Base-by-base conservation (phyloP, 2,888 invertebrate species). In the Lithophane semibrunnea region DNA sequence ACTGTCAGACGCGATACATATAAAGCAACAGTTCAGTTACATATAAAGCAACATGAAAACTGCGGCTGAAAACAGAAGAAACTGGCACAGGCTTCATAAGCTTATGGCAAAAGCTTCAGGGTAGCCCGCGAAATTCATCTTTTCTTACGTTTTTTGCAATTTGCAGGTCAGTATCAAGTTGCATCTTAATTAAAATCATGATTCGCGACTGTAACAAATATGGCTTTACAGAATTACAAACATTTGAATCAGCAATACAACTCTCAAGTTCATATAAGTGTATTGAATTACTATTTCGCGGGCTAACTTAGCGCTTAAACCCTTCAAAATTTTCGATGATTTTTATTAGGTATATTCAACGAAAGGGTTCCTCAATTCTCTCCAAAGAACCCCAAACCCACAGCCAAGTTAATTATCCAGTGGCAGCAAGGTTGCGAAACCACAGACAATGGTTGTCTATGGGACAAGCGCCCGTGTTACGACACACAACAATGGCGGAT, bases 361-460 rank as follows among this genome's bases (percentile, higher is more conserved):
- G 12, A 18, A 3, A 7, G 8, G 24, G 4, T 29, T 58, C 24
- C 29, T 12, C 1, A 67, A 21, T n/a, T 18, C n/a, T 3, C 1
- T 52, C 10, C 0, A 74, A 49, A 52, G 76, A 74, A 79, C 83
- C 80, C 86, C 49, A 82, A 89, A 84, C 24, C 54, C 10, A 60
- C 63, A 72, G 76, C 52, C 64, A 82, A 80, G 79, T 85, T 88
- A 88, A 89, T 88, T 84, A 89, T 80, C 80, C 77, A 80, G 82
- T 83, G 61, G 86, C 81, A 86, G 82, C 81, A 84, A 83, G 86
- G 85, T 90, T 89, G 88, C 81, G 83, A 86, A 88, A 90, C 86
- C 84, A 84, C 80, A 90, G 86, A 90, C 90, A 90, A 90, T 90
- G 85, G 83, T 52, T 66, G 89, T 86, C 86, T 88, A 90, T 89